Evolutionary conservation across 2,888 invertebrate genomes (phyloP).

Genomic region (Thymelicus acteon): DNA sequence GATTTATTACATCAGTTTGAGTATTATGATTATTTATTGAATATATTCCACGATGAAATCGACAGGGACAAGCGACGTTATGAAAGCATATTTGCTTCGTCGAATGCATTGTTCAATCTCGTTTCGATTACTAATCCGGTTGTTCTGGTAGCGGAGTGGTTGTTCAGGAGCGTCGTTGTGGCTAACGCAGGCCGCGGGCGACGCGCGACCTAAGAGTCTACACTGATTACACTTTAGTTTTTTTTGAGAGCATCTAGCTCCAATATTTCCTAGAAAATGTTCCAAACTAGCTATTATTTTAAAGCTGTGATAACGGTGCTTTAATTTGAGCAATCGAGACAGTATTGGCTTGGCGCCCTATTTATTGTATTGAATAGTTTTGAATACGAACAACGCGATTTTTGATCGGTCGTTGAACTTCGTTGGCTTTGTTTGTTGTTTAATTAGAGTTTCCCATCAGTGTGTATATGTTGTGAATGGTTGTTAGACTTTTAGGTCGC

Average conservation of each 20-base stretch:
- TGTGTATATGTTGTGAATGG: background rate
- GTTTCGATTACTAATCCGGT: slow-evolving; percentile 47
- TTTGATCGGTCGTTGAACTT: too few species aligned
- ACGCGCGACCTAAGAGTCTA: slow-evolving; percentile 21
- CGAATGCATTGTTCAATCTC: slow-evolving; percentile 53
- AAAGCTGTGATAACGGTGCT: background rate
- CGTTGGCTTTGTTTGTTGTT: background rate
- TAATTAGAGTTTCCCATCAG: background rate
- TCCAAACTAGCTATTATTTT: background rate
- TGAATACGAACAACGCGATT: too few species aligned
- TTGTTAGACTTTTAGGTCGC: slow-evolving; percentile 17
- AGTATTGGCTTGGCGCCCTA: background rate
- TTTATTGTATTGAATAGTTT: background rate
- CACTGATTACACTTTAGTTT: background rate
- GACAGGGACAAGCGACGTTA: slow-evolving; percentile 20
- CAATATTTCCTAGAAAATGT: too few species aligned
- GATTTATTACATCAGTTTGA: background rate
- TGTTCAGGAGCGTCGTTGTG: slow-evolving; percentile 36
- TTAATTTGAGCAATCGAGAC: background rate
- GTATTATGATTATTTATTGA: background rate
- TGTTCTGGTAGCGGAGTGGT: slow-evolving; percentile 19
- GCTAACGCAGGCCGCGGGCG: slow-evolving; percentile 1
- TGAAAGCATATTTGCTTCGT: slow-evolving; percentile 28
- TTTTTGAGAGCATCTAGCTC: too few species aligned
- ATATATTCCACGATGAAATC: background rate